Evolutionary conservation across 2,797 vertebrate genomes (phyloP), one percentile per base, ranked within the genome.

Genomic region (Cirrhinus mrigala): DNA sequence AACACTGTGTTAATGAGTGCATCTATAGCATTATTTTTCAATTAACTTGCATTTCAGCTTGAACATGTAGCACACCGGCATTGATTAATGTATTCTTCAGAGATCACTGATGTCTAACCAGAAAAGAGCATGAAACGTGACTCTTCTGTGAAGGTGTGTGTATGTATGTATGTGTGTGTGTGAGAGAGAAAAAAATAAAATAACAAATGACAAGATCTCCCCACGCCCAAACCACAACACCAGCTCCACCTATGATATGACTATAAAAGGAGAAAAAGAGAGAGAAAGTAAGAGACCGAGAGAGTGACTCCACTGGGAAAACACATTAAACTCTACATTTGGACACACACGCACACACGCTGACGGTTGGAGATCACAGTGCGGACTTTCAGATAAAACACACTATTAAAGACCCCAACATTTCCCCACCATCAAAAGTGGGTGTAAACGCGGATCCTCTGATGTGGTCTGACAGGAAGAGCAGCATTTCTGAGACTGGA

Each of bases 171-270:
- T 50, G 20, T 81, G 24, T 24, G 40, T 44, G 79, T 22, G 52
- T 20, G 52, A 24, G 12, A 46, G 33, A 81, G 27, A n/a, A 20
- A 16, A 3, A 64, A 15, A n/a, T n/a, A 24, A 73, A 44, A 60
- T 37, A 15, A 69, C 62, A 37, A 76, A 77, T 27, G 20, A 64
- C 52, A 80, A 70, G 37, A 84, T 79, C 29, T 85, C n/a, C 4
- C 40, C 68, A 85, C 56, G 48, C 33, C 79, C 82, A 79, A 87
- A 85, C 86, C 83, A 87, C 83, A 81, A 68, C 48, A 58, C 27
- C 52, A 78, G 54, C 70, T 85, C 68, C 76, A 81, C 56, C 86
- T 64, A 60, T 60, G 29, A 85, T 27, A 78, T 27, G 40, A 81
- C 78, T 77, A 52, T 85, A 81, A 85, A 58, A 68, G 64, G 76